phyloP scores from a whole-genome alignment of 2,888 invertebrate species.

The Nomada ferruginata region DNA sequence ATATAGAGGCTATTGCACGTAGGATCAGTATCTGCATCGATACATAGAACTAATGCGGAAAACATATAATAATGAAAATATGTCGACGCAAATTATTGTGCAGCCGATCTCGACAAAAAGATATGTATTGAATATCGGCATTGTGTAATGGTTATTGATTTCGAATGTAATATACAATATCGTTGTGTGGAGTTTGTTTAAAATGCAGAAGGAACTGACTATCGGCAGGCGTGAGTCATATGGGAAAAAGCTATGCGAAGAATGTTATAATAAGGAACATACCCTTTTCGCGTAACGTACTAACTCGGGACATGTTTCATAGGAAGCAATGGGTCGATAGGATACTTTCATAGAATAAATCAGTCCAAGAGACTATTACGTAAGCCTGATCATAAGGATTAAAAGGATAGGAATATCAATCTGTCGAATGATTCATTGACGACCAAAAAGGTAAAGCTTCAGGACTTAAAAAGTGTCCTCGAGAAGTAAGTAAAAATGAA shows the following conservation, averaged over 20 bases:
- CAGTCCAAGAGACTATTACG: slow-evolving; percentile 9
- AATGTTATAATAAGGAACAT: slow-evolving; percentile 69
- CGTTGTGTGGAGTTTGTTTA: slow-evolving; percentile 5
- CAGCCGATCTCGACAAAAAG: not conserved
- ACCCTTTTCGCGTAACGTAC: slow-evolving; percentile 13
- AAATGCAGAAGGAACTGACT: slow-evolving; percentile 35
- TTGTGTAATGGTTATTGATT: slow-evolving; percentile 1
- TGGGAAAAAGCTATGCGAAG: slow-evolving; percentile 37
- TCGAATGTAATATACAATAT: not conserved
- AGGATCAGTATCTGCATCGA: too few relatives aligned
- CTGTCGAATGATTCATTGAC: not conserved
- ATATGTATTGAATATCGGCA: not conserved
- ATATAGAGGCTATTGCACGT: too few relatives aligned
- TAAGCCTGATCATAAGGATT: not conserved
- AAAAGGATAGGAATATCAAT: too few relatives aligned
- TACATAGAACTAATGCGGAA: not conserved
- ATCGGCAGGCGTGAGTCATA: slow-evolving; percentile 69
- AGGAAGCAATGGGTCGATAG: slow-evolving; percentile 1
- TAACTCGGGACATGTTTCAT: slow-evolving; percentile 6
- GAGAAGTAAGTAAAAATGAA: slow-evolving; percentile 7
- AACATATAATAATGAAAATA: not conserved
- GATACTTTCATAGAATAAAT: slow-evolving; percentile 14
- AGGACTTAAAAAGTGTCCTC: slow-evolving; percentile 15
- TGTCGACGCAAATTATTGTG: not conserved
- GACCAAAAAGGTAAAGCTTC: too few relatives aligned